phyloP scores from a whole-genome alignment of 2,888 invertebrate species.

The Amiota mariae region DNA sequence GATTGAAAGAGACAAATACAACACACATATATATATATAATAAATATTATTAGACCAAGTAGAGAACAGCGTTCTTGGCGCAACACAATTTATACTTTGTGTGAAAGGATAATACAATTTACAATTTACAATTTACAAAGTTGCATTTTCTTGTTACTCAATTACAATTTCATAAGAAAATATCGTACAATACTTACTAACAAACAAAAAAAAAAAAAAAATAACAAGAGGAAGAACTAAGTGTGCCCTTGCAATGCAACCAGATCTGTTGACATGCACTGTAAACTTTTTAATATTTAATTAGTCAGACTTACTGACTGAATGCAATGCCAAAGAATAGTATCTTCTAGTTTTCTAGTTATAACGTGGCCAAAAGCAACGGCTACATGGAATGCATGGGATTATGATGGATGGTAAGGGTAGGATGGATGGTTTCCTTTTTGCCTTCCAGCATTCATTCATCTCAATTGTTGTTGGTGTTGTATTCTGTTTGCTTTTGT shows the following conservation, averaged over 20 bases:
- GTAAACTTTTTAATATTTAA: constrained; percentile 63
- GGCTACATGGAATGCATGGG: background rate
- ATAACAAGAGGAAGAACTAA: background rate
- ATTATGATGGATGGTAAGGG: too few relatives aligned
- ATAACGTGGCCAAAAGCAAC: background rate
- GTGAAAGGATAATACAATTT: background rate
- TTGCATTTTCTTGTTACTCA: background rate
- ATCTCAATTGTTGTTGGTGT: too few relatives aligned
- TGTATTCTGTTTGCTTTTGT: too few relatives aligned
- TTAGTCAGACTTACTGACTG: constrained; percentile 46
- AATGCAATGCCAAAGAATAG: constrained; percentile 51
- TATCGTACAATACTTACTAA: background rate
- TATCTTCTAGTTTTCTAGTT: background rate
- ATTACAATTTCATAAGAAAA: background rate
- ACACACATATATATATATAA: background rate
- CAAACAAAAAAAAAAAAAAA: background rate
- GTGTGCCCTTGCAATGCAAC: background rate
- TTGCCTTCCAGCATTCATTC: too few relatives aligned
- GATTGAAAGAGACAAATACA: background rate
- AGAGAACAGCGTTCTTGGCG: background rate
- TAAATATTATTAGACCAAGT: too few relatives aligned
- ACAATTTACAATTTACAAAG: background rate
- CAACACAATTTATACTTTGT: background rate
- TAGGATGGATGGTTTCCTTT: too few relatives aligned
- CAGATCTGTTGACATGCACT: constrained; percentile 54